Evolutionary conservation across 2,797 vertebrate species (phyloP).

Genomic region (Oryzias sinensis): DNA sequence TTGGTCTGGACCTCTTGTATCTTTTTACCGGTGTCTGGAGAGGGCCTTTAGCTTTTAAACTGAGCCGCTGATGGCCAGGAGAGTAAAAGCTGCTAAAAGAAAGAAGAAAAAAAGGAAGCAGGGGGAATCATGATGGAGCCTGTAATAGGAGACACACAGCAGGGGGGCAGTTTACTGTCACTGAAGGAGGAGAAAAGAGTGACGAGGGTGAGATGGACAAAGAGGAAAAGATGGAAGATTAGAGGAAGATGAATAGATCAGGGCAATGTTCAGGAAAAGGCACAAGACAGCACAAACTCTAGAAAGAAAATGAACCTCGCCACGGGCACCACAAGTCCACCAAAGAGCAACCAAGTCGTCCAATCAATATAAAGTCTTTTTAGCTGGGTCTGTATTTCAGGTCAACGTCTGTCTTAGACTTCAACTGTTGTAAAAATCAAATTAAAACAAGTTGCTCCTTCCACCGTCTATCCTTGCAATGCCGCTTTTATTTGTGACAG

Average conservation of each 20-base stretch:
- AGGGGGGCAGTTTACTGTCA: conserved; percentile 81
- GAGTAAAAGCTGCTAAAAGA: conserved; percentile 15
- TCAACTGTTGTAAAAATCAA: neutral
- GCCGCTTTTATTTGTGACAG: no score
- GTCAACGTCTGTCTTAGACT: no score
- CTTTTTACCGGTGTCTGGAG: conserved; percentile 47
- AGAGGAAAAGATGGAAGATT: conserved; percentile 42
- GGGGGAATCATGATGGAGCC: conserved; percentile 79
- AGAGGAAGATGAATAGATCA: conserved; percentile 37
- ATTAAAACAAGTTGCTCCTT: no score
- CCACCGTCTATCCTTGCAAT: no score
- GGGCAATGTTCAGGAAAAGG: conserved; percentile 3
- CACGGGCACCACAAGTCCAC: neutral
- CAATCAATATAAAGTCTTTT: no score
- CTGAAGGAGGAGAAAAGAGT: conserved; percentile 67
- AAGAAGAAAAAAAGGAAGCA: conserved; percentile 39
- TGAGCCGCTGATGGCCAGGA: conserved; percentile 43
- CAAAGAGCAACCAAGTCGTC: no score
- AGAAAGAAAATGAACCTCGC: conserved; percentile 8
- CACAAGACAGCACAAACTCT: conserved; percentile 8
- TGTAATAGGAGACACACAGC: conserved; percentile 91
- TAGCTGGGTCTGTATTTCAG: no score
- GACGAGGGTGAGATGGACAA: conserved; percentile 33
- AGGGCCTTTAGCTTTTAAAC: conserved; percentile 61
- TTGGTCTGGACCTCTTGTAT: conserved; percentile 54